These are phyloP conservation scores for Enteromius fasciolatus DNA, from an alignment of 2,797 vertebrate species.

Conservation along the genomic window DNA sequence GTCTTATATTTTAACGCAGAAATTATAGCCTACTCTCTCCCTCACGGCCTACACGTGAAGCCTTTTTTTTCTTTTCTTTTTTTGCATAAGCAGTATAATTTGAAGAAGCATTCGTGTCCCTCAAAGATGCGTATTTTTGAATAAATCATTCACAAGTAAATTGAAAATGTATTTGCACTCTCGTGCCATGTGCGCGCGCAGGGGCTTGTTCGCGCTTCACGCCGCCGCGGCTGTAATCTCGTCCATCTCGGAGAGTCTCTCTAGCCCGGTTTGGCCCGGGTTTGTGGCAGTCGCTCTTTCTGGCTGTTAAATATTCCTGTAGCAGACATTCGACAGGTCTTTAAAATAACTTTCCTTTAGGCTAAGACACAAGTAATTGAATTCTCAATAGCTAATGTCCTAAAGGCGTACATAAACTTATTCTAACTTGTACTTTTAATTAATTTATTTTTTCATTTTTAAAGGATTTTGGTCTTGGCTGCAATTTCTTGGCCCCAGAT, in stretches of 20 bases:
- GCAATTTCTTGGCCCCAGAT: constrained; percentile 34
- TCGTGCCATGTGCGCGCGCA: background rate
- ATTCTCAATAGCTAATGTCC: background rate
- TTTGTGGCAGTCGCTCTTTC: constrained; percentile 8
- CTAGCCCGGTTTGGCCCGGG: constrained; percentile 3
- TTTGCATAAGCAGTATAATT: background rate
- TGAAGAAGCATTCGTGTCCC: background rate
- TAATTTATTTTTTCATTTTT: background rate
- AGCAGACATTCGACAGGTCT: constrained; percentile 14
- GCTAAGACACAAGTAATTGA: constrained; percentile 3
- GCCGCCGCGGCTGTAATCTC: background rate
- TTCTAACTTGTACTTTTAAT: constrained; percentile 10
- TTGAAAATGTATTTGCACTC: background rate
- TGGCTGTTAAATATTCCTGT: constrained; percentile 26
- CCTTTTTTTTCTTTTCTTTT: background rate
- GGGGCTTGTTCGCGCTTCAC: constrained; percentile 5
- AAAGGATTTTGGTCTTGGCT: constrained; percentile 29
- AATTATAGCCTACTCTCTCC: background rate
- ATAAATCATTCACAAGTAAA: background rate
- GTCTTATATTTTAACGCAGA: background rate
- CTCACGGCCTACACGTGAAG: background rate
- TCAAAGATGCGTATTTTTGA: background rate
- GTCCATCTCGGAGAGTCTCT: background rate
- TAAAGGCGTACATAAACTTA: background rate
- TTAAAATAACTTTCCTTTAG: constrained; percentile 9